A percentile compares a stretch with the other conserved stretches of the same genome.
Evolutionary conservation across 2,888 invertebrate species (phyloP).

Genomic region (Pocota personata): DNA sequence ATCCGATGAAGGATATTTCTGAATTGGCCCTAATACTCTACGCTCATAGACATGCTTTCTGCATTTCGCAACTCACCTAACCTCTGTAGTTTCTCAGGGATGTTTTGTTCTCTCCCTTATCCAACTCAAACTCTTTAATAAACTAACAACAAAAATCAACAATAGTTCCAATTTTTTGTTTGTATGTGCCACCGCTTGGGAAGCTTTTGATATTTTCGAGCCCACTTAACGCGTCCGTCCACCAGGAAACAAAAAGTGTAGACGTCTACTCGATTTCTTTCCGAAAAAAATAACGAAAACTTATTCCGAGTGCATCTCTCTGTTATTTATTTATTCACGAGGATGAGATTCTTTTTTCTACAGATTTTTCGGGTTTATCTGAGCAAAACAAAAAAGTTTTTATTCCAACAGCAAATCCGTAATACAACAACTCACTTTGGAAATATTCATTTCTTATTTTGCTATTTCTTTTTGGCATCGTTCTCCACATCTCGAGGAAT

Average conservation of each 20-base stretch:
- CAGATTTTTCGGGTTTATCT: neutral
- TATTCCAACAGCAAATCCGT: slow-evolving; percentile 4
- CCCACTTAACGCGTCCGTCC: neutral
- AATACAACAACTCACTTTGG: slow-evolving; percentile 13
- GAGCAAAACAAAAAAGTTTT: neutral
- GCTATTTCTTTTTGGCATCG: neutral
- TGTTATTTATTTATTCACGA: slow-evolving; percentile 31
- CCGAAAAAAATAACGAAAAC: neutral
- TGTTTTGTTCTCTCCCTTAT: too few relatives aligned
- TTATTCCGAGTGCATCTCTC: slow-evolving; percentile 11
- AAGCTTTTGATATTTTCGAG: neutral
- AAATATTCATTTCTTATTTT: neutral
- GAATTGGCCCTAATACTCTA: too few relatives aligned
- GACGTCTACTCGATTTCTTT: slow-evolving; percentile 4
- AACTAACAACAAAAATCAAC: neutral
- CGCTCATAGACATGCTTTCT: too few relatives aligned
- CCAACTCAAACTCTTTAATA: too few relatives aligned
- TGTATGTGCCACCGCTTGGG: neutral
- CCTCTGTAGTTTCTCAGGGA: too few relatives aligned
- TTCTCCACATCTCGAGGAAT: neutral
- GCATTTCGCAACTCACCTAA: too few relatives aligned
- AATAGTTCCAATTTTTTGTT: neutral
- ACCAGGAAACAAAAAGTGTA: neutral
- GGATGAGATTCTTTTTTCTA: neutral
- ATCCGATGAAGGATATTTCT: too few relatives aligned